Evolutionary conservation across 53 echinoderm and acorn worm genomes (phyloP).

Genomic region (Echinometra lucunter): DNA sequence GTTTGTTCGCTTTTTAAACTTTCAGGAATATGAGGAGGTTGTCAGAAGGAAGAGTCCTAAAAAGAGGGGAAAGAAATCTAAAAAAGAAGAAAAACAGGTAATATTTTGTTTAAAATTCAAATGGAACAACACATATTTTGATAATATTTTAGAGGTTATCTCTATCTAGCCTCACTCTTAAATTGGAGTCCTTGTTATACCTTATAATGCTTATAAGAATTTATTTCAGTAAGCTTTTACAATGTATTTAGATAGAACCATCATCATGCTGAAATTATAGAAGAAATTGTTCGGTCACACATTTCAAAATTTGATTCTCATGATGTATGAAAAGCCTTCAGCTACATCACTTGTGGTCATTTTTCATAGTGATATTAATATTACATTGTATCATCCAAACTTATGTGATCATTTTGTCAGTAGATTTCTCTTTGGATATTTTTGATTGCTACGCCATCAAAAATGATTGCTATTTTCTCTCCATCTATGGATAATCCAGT

Average conservation of each 20-base stretch:
- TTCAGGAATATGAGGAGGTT: constrained; percentile 73
- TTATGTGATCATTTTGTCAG: background rate
- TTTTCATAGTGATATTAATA: no score
- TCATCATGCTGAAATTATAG: no score
- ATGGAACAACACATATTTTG: background rate
- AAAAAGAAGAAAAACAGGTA: constrained; percentile 68
- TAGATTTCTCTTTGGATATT: background rate
- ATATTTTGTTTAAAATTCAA: background rate
- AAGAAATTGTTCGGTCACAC: no score
- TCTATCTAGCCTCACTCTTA: background rate
- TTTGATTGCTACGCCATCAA: background rate
- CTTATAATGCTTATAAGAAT: background rate
- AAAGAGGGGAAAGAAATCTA: constrained; percentile 70
- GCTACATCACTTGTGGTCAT: no score
- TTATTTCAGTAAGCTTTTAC: background rate
- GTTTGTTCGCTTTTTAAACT: background rate
- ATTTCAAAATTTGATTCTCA: background rate
- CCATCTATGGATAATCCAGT: background rate
- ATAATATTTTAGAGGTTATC: background rate
- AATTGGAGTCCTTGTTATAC: background rate
- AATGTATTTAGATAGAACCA: no score
- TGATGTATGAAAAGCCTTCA: background rate
- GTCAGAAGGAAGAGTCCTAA: background rate
- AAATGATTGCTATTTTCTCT: background rate
- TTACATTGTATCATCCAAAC: background rate